phyloP scores from a whole-genome alignment of 1,140 invertebrate species.

The Brachionus koreanus region DNA sequence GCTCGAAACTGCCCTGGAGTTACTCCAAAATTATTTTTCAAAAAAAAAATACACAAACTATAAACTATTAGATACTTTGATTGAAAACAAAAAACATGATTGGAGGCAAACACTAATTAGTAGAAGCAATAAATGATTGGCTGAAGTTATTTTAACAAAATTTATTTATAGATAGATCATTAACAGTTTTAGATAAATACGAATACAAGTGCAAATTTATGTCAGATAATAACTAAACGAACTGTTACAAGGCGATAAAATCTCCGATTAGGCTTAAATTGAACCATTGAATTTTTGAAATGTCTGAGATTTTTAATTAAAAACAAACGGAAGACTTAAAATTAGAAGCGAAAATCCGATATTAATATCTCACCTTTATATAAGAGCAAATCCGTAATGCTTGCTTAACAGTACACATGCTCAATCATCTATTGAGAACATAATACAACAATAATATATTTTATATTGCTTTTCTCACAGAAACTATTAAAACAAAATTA shows the following conservation, averaged over 20 bases:
- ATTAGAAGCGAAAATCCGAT: background rate
- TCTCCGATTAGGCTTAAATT: background rate
- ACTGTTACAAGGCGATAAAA: background rate
- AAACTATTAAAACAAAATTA: constrained; percentile 29
- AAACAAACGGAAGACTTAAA: background rate
- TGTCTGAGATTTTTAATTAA: no score
- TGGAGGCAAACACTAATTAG: background rate
- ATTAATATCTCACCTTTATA: background rate
- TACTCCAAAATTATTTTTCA: no score
- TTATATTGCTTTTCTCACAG: constrained; percentile 29
- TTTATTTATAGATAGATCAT: background rate
- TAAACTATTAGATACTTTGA: background rate
- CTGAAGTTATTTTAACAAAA: background rate
- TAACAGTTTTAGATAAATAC: background rate
- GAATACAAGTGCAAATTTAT: background rate
- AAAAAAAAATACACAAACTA: no score
- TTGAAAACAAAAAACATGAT: background rate
- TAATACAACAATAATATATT: background rate
- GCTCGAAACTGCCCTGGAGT: no score
- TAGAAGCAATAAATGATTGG: background rate
- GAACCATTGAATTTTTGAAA: no score
- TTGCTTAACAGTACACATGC: constrained; percentile 8
- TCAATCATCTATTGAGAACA: background rate
- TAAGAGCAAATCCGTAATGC: background rate
- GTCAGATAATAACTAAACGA: background rate